Percentiles rank a stretch among this genome's conserved stretches.
Conservation (phyloP, 2,797 vertebrate genomes). For the Gephyroberyx darwinii region DNA sequence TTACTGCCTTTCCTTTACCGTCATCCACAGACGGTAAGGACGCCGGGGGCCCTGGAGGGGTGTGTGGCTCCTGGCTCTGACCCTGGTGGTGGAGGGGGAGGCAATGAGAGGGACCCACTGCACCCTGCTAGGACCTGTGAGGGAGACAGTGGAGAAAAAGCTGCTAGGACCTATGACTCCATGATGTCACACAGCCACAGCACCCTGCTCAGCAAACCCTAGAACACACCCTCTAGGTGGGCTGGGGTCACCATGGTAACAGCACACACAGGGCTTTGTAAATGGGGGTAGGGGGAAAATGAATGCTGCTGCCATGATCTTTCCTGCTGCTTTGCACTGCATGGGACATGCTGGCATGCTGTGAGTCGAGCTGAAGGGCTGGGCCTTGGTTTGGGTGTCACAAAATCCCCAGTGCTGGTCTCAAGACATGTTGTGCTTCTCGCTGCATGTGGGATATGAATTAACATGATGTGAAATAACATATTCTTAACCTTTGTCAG, state of each 20-base stretch:
- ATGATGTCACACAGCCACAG: conserved; percentile 83
- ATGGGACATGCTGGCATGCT: conserved; percentile 46
- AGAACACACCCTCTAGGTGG: conserved; percentile 76
- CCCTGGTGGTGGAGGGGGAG: conserved; percentile 40
- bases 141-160: conserved; percentile 58
- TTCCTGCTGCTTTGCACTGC: conserved; percentile 53
- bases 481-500: background rate
- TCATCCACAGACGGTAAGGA: conserved; percentile 88
- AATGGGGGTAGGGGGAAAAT: conserved; percentile 29
- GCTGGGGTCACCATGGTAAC: conserved; percentile 72
- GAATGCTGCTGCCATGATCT: conserved; percentile 34
- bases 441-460: conserved; percentile 40
- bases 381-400: background rate
- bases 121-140: conserved; percentile 58
- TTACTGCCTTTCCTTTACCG: conserved; percentile 77
- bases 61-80: conserved; percentile 41
- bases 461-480: conserved; percentile 29
- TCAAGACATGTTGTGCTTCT: conserved; percentile 49
- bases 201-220: conserved; percentile 86
- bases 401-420: conserved; percentile 22
- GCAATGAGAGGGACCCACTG: conserved; percentile 61
- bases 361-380: conserved; percentile 14
- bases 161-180: conserved; percentile 81
- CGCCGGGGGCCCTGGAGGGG: conserved; percentile 53
- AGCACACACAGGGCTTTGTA: conserved; percentile 43